These are phyloP conservation scores for Diorhabda carinulata DNA, from an alignment of 1,140 invertebrate species.

Conservation along the genomic window DNA sequence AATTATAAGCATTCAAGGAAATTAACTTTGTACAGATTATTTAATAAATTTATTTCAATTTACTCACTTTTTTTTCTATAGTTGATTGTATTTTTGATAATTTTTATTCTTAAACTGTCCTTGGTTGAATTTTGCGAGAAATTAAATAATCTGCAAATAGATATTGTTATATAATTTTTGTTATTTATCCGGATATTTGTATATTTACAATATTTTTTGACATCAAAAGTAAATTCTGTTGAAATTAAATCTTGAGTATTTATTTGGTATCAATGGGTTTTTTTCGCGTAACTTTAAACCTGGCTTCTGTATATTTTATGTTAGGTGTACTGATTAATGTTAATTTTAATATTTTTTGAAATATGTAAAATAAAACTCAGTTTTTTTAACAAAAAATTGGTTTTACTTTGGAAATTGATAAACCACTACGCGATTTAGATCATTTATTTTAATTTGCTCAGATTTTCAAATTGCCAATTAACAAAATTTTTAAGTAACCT, in stretches of 20 bases:
- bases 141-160: conserved; percentile 12
- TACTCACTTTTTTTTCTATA: neutral
- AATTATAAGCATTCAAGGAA: conserved; percentile 70
- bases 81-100: conserved; percentile 7
- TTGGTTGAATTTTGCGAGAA: neutral
- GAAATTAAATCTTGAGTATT: neutral
- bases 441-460: too few species aligned
- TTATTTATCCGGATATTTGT: conserved; percentile 13
- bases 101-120: neutral
- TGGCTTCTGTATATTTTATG: conserved; percentile 16
- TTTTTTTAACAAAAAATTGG: conserved; percentile 12
- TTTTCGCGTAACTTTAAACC: conserved; percentile 6
- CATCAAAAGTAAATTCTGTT: conserved; percentile 17
- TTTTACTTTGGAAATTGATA: conserved; percentile 7
- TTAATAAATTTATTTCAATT: conserved; percentile 15
- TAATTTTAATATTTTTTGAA: conserved; percentile 22
- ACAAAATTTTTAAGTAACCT: too few species aligned
- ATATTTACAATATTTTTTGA: conserved; percentile 17
- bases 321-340: conserved; percentile 27
- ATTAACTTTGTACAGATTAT: conserved; percentile 40
- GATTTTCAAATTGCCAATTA: too few species aligned
- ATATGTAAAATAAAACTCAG: conserved; percentile 17
- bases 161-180: conserved; percentile 17
- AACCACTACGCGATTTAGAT: too few species aligned
- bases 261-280: conserved; percentile 1